Evolutionary conservation across 2,113 vertebrate species (phyloP), one percentile per base, ranked within the genome.

Genomic region (Notechis scutatus): DNA sequence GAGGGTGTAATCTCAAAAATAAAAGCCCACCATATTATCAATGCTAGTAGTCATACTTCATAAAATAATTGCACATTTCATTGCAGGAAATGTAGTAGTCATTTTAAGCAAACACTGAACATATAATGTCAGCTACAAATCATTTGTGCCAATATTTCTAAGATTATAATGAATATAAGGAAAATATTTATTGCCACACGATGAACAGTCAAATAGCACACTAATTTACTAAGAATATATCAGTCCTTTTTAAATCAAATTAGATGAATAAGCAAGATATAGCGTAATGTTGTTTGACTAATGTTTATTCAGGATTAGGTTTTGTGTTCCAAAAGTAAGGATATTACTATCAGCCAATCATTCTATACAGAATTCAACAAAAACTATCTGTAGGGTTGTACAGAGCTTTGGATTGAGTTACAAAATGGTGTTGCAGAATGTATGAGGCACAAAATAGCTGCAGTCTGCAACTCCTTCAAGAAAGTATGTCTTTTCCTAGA

Each of bases 151-250:
- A 42, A 90, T 90, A 34, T 92, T 96, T 96, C 94, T 91, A 95
- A 93, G 95, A 93, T 94, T 95, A 47, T 52, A 85, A 81, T 21
- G 20, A 81, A 81, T 81, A 81, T 42, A 81, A 10, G 34, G 34
- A 42, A 81, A 81, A 92, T 56, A 93, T 18, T 93, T 95, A 95
- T 95, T 94, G 97, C 96, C 88, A 96, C 57, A 95, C 23, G 54
- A 4, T 45, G 21, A 81, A 29, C 12, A 42, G 57, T 11, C 12
- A 69, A 64, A 92, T 42, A 42, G 74, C 18, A 21, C 7, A 42
- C 4, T n/a, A 39, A n/a, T 92, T 64, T 81, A 39, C 45, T 52
- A 21, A 50, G 3, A 54, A n/a, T 10, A 24, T 54, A 92, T n/a
- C 47, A 50, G 5, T 45, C 56, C 89, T 24, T 3, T 23, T 20